Base-by-base conservation (phyloP, 2,797 vertebrate genomes). In the Epinephelus malabaricus region DNA sequence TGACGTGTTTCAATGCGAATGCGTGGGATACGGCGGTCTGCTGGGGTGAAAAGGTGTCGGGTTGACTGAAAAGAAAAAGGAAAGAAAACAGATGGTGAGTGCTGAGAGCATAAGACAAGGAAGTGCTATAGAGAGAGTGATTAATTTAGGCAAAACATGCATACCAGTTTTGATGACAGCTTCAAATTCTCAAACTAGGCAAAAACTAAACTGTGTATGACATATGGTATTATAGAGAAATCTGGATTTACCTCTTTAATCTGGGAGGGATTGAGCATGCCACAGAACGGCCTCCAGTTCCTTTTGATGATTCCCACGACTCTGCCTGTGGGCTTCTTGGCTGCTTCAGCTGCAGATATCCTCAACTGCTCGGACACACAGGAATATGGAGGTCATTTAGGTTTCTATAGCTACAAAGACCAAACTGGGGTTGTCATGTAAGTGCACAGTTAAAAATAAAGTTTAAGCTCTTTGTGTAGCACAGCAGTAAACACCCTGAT, bases 1-100 rank as follows among this genome's bases (percentile, higher is more conserved):
- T 99, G 98, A 3, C 98, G 97, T 0, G 98, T 99, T 94, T 99
- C 98, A 70, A 99, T 98, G 47, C 97, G 97, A 92, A 99, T 97
- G 51, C 97, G 96, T 85, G 98, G 98, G 78, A 99, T 96, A 61
- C 97, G 96, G 4, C 97, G 96, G 89, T 99, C 98, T 67, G 98
- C 98, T 46, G 98, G 98, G 9, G 97, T 99, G 87, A 99, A 99
- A 60, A 99, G 96, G 91, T 99, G 98, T 17, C 97, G 96, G 25
- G 97, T 97, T 62, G 98, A 96, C 98, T 99, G 85, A 3, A 58
- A 34, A 2, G 30, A n/a, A 78, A 54, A 12, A 75, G 5, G 17
- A 54, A 34, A 62, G 19, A 77, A 72, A 40, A 74, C 1, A 18
- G 15, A 59, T 9, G 1, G 27, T 82, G 18, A 82, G 15, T 17